These are phyloP conservation scores for Picus viridis DNA, from an alignment of 2,797 vertebrate genomes.

Conservation along the genomic window DNA sequence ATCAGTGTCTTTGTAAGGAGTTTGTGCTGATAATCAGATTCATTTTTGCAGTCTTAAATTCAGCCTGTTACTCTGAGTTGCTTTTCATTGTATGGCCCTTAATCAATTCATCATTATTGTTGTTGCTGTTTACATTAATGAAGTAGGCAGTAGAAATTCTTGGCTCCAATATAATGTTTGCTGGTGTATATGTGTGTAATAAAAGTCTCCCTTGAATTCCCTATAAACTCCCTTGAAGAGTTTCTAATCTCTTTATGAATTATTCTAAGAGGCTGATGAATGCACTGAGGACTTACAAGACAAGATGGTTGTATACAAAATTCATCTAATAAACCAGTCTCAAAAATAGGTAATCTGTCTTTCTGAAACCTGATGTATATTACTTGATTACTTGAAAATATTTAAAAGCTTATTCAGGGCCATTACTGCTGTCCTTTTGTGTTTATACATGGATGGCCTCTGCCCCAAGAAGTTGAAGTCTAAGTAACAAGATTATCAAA, in stretches of 20 bases:
- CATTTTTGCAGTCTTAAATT: background rate
- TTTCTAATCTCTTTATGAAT: background rate
- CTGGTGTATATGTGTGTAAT: background rate
- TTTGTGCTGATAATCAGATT: slow-evolving; percentile 17
- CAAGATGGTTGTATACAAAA: background rate
- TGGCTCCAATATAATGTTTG: background rate
- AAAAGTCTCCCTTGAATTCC: background rate
- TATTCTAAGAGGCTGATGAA: background rate
- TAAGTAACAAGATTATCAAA: background rate
- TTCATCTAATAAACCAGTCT: background rate
- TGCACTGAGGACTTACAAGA: background rate
- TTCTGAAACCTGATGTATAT: background rate
- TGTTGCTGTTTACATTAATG: slow-evolving; percentile 13
- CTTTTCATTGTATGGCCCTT: background rate
- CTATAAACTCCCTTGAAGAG: background rate
- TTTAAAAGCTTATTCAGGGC: background rate
- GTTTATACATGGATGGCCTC: background rate
- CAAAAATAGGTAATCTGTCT: background rate
- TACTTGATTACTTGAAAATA: background rate
- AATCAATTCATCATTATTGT: slow-evolving; percentile 25
- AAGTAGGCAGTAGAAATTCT: background rate
- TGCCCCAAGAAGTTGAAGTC: background rate
- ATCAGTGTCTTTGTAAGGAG: background rate
- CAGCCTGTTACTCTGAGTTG: background rate
- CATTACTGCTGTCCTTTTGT: background rate